Evolutionary conservation across 2,797 vertebrate species (phyloP).

Genomic region (Zalophus californianus): DNA sequence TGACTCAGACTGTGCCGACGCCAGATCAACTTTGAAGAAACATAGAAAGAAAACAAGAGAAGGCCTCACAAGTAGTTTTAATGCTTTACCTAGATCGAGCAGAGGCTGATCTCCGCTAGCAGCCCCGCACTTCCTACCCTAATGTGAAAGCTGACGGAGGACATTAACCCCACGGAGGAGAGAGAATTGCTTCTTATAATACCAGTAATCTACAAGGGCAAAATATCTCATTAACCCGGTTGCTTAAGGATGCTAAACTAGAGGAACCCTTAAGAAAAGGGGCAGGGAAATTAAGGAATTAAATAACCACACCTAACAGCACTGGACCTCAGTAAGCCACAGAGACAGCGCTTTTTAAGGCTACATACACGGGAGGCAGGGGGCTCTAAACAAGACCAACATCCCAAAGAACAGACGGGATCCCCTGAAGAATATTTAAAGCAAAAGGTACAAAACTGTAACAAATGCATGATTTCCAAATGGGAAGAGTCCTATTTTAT

Average conservation of each 20-base stretch:
- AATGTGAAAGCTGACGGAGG: not conserved
- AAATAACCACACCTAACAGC: not conserved
- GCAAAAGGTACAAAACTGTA: not conserved
- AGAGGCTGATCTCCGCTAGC: not conserved
- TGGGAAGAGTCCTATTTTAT: not conserved
- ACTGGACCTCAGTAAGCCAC: not conserved
- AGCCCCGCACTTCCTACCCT: not conserved
- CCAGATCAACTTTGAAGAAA: not conserved
- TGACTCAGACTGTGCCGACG: not conserved
- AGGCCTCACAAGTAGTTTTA: too few relatives aligned
- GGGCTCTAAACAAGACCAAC: not conserved
- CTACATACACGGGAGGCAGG: not conserved
- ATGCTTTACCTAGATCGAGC: accelerated
- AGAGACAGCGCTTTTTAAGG: not conserved
- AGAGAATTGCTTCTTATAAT: not conserved
- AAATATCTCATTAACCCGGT: not conserved
- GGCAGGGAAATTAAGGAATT: not conserved
- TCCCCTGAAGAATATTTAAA: not conserved
- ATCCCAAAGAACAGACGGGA: not conserved
- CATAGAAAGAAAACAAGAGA: not conserved
- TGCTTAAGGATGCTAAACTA: not conserved
- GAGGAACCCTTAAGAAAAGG: not conserved
- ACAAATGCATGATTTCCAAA: not conserved
- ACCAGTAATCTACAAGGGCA: not conserved
- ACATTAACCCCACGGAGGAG: not conserved